Percentiles rank a stretch among this genome's conserved stretches.
Conservation (phyloP, 2,113 vertebrate genomes). For the Microtus richardsoni region DNA sequence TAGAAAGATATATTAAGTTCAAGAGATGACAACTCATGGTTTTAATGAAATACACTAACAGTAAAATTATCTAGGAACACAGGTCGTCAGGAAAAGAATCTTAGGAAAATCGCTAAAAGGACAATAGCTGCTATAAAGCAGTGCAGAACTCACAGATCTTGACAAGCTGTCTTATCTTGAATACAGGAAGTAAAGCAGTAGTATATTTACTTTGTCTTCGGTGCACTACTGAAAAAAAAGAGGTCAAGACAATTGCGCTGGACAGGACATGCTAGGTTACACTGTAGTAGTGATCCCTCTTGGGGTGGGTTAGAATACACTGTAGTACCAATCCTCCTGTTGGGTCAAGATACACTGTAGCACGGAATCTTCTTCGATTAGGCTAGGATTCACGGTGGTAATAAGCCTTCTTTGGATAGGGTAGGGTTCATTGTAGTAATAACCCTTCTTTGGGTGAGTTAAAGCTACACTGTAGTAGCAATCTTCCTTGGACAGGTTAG, state of each 20-base stretch:
- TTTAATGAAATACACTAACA: conserved; percentile 52
- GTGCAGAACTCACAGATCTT: background rate
- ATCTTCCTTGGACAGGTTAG: background rate
- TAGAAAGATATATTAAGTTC: background rate
- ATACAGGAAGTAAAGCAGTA: background rate
- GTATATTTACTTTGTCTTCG: conserved; percentile 35
- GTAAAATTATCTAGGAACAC: conserved; percentile 25
- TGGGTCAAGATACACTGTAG: background rate
- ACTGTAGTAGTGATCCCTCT: background rate
- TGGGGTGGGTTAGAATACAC: background rate
- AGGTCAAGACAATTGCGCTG: background rate
- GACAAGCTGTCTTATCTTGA: background rate
- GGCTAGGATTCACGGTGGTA: background rate
- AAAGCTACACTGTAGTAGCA: background rate
- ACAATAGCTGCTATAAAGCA: background rate
- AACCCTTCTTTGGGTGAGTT: background rate
- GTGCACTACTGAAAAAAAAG: background rate
- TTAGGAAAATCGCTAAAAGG: conserved; percentile 38
- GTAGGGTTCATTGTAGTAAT: background rate
- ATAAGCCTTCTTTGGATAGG: background rate
- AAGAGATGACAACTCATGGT: conserved; percentile 32
- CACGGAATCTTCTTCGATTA: background rate
- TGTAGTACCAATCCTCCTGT: background rate
- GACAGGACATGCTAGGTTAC: background rate
- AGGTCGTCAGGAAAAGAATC: background rate